Percentiles rank a stretch among this genome's conserved stretches.
phyloP scores from a whole-genome alignment of 2,888 invertebrate genomes.

The Hirtodrosophila duncani region DNA sequence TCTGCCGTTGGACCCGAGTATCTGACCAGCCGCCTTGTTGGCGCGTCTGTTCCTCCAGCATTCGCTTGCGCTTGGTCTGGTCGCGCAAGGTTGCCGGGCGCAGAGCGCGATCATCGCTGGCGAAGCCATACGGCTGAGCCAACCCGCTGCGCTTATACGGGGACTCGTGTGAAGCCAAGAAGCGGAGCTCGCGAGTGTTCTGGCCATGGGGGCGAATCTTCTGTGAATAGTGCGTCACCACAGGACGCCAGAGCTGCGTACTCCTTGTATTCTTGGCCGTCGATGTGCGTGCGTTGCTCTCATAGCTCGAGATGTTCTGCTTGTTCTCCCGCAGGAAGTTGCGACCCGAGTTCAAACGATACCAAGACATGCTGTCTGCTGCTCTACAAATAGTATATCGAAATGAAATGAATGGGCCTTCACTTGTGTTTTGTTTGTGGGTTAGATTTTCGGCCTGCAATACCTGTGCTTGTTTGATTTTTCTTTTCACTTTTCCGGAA shows the following conservation, averaged over 20 bases:
- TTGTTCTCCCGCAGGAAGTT: conserved; percentile 30
- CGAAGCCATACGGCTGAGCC: conserved; percentile 4
- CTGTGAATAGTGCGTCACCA: conserved; percentile 18
- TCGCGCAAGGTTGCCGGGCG: not conserved
- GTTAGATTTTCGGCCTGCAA: too few relatives aligned
- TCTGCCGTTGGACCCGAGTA: not conserved
- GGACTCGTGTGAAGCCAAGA: not conserved
- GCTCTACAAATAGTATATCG: too few relatives aligned
- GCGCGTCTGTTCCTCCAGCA: not conserved
- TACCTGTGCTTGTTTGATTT: too few relatives aligned
- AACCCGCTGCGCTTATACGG: conserved; percentile 10
- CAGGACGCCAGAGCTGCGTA: conserved; percentile 26
- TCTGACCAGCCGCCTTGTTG: conserved; percentile 18
- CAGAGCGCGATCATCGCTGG: not conserved
- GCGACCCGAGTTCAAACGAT: conserved; percentile 19
- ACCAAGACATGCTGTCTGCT: too few relatives aligned
- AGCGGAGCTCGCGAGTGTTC: not conserved
- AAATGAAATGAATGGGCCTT: too few relatives aligned
- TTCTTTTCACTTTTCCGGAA: too few relatives aligned
- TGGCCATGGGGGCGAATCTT: conserved; percentile 8
- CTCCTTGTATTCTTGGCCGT: conserved; percentile 7
- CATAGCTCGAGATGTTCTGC: conserved; percentile 10
- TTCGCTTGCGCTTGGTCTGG: not conserved
- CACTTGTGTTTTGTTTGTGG: too few relatives aligned
- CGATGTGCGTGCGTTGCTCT: conserved; percentile 4